Evolutionary conservation across 2,113 vertebrate species (phyloP).

Genomic region (Agapornis roseicollis): DNA sequence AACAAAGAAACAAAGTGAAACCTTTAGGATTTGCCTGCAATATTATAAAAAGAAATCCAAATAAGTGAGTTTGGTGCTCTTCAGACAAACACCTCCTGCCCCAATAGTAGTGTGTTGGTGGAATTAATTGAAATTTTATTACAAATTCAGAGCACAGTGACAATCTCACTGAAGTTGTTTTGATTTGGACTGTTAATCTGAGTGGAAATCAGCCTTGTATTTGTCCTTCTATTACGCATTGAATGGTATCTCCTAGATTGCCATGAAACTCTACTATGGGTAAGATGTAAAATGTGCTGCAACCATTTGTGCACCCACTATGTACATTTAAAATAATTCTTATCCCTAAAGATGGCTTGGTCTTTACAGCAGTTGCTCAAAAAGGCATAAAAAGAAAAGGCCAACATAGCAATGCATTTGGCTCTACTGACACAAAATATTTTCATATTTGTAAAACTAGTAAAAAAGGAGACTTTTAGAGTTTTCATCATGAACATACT

Average conservation of each 20-base stretch:
- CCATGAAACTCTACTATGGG: not conserved
- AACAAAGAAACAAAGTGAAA: not conserved
- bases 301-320: not conserved
- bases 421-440: not conserved
- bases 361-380: not conserved
- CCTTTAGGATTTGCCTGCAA: not conserved
- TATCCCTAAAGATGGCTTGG: not conserved
- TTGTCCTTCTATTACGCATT: not conserved
- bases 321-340: not conserved
- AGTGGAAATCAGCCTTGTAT: not conserved
- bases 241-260: not conserved
- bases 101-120: not conserved
- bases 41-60: not conserved
- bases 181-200: not conserved
- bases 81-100: not conserved
- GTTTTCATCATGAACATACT: not conserved
- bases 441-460: not conserved
- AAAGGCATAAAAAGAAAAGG: not conserved
- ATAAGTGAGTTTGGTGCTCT: not conserved
- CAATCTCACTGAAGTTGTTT: not conserved
- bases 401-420: not conserved
- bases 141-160: not conserved
- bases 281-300: not conserved
- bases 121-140: not conserved
- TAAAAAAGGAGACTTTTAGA: not conserved